These are phyloP conservation scores for Prenolepis imparis DNA, from an alignment of 2,888 invertebrate genomes.

Conservation along the genomic window DNA sequence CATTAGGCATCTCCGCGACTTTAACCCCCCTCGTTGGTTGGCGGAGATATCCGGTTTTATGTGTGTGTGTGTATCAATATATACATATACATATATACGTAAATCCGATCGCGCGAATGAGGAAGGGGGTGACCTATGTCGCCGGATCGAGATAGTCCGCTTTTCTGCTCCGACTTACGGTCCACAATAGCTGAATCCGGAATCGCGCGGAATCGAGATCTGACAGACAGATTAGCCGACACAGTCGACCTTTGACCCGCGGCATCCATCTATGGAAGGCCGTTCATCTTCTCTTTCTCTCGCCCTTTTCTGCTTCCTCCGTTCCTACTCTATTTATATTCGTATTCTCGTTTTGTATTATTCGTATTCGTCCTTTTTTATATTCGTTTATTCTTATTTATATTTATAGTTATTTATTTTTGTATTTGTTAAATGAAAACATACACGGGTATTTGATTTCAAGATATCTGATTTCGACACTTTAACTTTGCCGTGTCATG, in stretches of 20 bases:
- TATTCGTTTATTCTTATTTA: too few species aligned
- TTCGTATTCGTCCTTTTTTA: too few species aligned
- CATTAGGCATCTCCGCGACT: slow-evolving; percentile 73
- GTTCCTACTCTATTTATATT: not conserved
- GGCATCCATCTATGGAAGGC: not conserved
- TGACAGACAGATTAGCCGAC: slow-evolving; percentile 6
- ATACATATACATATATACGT: slow-evolving; percentile 63
- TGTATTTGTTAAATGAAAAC: not conserved
- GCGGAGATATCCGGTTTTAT: slow-evolving; percentile 75
- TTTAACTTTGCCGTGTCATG: not conserved
- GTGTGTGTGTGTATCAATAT: slow-evolving; percentile 43
- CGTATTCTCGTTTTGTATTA: not conserved
- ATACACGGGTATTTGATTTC: not conserved
- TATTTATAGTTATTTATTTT: not conserved
- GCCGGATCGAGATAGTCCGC: slow-evolving; percentile 63
- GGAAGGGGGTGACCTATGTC: slow-evolving; percentile 31
- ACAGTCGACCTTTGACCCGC: slow-evolving; percentile 18
- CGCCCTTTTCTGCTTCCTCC: not conserved
- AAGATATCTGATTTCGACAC: not conserved
- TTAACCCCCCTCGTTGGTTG: slow-evolving; percentile 55
- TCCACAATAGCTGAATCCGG: slow-evolving; percentile 35
- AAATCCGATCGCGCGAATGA: slow-evolving; percentile 63
- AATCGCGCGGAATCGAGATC: slow-evolving; percentile 34
- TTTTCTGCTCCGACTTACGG: slow-evolving; percentile 51
- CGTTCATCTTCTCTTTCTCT: not conserved